Evolutionary conservation across 2,113 vertebrate species (phyloP).

Genomic region (Hemichromis elongatus): DNA sequence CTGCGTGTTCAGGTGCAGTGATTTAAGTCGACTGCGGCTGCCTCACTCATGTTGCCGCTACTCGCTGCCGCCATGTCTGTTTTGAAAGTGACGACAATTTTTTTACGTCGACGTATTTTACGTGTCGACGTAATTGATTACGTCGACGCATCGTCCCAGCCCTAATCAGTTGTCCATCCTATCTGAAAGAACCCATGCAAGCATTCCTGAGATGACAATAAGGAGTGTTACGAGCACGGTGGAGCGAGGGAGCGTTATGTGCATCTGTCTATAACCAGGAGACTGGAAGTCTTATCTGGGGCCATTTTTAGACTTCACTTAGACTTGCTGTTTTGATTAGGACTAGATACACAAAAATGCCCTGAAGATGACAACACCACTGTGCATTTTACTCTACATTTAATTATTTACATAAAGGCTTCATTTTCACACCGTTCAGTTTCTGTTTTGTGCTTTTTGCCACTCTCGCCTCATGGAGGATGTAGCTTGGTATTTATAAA

Average conservation of each 20-base stretch:
- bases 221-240: rapidly evolving
- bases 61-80: too few relatives aligned
- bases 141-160: too few relatives aligned
- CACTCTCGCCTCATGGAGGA: not conserved
- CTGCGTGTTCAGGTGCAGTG: too few relatives aligned
- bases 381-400: not conserved
- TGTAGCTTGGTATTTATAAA: not conserved
- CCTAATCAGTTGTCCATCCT: not conserved
- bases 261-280: not conserved
- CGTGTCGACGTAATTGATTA: too few relatives aligned
- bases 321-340: not conserved
- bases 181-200: rapidly evolving
- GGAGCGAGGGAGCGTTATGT: not conserved
- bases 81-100: too few relatives aligned
- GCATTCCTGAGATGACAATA: not conserved
- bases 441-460: not conserved
- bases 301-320: not conserved
- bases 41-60: too few relatives aligned
- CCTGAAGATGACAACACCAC: rapidly evolving
- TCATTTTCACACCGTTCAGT: not conserved
- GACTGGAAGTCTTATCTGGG: rapidly evolving
- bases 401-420: not conserved
- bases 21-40: too few relatives aligned
- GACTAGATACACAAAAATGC: rapidly evolving
- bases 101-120: too few relatives aligned